These are phyloP conservation scores for Hepsetus odoe DNA, from an alignment of 2,113 vertebrate genomes.

Conservation along the genomic window DNA sequence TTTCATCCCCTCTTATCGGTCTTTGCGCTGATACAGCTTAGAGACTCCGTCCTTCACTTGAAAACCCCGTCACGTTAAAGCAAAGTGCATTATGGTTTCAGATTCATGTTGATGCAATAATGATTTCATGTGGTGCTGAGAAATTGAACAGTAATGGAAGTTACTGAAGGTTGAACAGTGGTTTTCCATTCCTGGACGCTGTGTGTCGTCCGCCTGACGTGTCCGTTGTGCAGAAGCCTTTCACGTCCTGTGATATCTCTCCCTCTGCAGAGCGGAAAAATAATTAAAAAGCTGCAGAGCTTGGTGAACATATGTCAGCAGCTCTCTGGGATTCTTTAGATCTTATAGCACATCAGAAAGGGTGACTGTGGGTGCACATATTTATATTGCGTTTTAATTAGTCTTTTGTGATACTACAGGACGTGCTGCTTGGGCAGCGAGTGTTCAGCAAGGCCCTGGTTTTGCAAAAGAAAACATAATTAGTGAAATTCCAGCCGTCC, in stretches of 20 bases:
- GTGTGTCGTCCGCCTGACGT: too few relatives aligned
- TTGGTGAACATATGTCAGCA: background rate
- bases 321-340: background rate
- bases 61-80: too few relatives aligned
- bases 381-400: background rate
- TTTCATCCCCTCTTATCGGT: too few relatives aligned
- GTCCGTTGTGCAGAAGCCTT: too few relatives aligned
- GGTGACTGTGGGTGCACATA: background rate
- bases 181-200: too few relatives aligned
- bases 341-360: background rate
- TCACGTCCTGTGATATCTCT: background rate
- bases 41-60: too few relatives aligned
- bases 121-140: too few relatives aligned
- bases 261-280: background rate
- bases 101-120: too few relatives aligned
- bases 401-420: background rate
- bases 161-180: too few relatives aligned
- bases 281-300: background rate
- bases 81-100: too few relatives aligned
- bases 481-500: conserved; percentile 6
- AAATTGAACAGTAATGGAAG: too few relatives aligned
- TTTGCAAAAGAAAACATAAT: conserved; percentile 14
- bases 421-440: background rate
- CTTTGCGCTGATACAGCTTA: too few relatives aligned
- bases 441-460: background rate